Percentiles rank a stretch among this genome's conserved stretches.
Evolutionary conservation across 2,888 invertebrate genomes (phyloP).

Genomic region (Schrankia costaestrigalis): DNA sequence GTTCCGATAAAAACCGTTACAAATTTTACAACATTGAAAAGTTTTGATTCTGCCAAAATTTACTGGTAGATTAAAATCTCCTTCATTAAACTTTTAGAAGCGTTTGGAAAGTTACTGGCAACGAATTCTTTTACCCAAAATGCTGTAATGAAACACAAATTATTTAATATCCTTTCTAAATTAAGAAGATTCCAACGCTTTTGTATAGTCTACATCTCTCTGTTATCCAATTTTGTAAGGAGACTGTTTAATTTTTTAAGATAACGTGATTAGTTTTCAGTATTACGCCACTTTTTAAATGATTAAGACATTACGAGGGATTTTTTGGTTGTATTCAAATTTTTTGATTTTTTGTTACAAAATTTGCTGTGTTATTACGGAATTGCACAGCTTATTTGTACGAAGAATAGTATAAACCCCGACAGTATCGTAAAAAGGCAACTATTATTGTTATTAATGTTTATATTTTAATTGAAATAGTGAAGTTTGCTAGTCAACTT

Average conservation of each 20-base stretch:
- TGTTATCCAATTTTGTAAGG: slow-evolving; percentile 2
- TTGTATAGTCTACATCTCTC: background rate
- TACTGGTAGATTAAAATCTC: slow-evolving; percentile 20
- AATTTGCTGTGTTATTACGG: no score
- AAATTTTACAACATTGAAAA: slow-evolving; percentile 9
- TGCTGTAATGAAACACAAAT: slow-evolving; percentile 15
- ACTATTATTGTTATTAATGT: no score
- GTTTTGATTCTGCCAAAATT: slow-evolving; percentile 17
- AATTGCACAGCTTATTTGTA: no score
- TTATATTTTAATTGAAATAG: no score
- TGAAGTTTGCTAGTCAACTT: no score
- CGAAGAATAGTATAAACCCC: no score
- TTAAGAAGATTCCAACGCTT: slow-evolving; percentile 1
- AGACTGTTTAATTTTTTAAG: slow-evolving; percentile 3
- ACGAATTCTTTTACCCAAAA: slow-evolving; percentile 12
- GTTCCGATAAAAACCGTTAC: slow-evolving; percentile 16
- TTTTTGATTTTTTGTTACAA: no score
- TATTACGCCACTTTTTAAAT: no score
- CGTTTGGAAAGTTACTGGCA: slow-evolving; percentile 11
- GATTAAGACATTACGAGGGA: no score
- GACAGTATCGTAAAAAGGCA: no score
- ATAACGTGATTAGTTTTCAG: no score
- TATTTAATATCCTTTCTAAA: slow-evolving; percentile 13
- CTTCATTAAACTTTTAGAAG: slow-evolving; percentile 21
- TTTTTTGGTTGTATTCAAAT: no score